Evolutionary conservation across 2,113 vertebrate genomes (phyloP), one percentile per base, ranked within the genome.

Genomic region (Larimichthys crocea): DNA sequence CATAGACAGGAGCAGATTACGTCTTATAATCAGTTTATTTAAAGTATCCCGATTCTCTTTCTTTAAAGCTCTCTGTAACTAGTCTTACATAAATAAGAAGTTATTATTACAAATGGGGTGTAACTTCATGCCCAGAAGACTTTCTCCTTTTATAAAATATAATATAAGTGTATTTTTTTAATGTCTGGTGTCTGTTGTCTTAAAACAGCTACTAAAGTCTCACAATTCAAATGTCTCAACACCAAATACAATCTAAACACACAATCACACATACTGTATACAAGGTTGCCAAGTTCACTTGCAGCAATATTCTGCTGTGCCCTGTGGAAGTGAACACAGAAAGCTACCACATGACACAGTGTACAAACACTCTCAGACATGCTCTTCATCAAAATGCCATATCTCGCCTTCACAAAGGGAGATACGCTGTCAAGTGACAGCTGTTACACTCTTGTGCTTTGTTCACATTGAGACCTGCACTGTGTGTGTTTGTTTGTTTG

Each of bases 11-110:
- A 53, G 64, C 50, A 52, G 44, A 74, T 77, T 86, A 74, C 82
- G 56, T 19, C 49, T 53, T 9, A 12, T 79, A 82, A 80, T 87
- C 57, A 56, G 57, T 82, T 87, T 90, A 84, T 83, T 78, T 60
- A 63, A 76, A 80, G 72, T 55, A n/a, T 35, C 29, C 60, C 53
- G 42, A 44, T 31, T 76, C 66, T 74, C 22, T 74, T 60, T 70
- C 50, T 82, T 71, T 53, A 17, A 56, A 68, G 55, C 55, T 1
- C 46, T 61, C 55, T 80, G 56, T 60, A 71, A 62, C 5, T 48
- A 35, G 42, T 29, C 50, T 64, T 10, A 31, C 48, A 64, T 67
- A 76, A 72, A 73, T 76, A 44, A 71, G 35, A 68, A 74, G 72
- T 66, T 80, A 82, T 86, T 83, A 55, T 70, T 44, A 79, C 15